Conservation (phyloP, 2,113 vertebrate species). For the Thymallus thymallus region DNA sequence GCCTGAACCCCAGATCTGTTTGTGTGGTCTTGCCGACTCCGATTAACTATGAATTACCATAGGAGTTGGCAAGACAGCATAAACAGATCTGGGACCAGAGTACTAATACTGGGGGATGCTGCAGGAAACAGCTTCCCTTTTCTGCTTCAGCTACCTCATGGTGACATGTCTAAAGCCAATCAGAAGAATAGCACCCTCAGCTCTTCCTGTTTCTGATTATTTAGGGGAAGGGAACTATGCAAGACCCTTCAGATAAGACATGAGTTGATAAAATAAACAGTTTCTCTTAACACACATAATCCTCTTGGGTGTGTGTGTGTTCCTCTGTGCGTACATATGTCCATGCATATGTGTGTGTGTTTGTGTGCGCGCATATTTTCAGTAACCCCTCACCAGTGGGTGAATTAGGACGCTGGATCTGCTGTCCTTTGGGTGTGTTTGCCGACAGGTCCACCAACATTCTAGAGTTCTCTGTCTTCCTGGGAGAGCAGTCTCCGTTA, state of each 20-base stretch:
- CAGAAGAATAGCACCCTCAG: conserved; percentile 6
- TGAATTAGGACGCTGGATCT: conserved; percentile 83
- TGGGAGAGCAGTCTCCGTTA: conserved; percentile 94
- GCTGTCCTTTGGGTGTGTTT: conserved; percentile 90
- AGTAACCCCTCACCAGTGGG: conserved; percentile 83
- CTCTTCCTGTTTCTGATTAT: conserved; percentile 8
- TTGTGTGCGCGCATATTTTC: conserved; percentile 8
- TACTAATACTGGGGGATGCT: background rate
- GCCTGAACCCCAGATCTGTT: too few relatives aligned
- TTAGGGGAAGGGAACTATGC: conserved; percentile 29
- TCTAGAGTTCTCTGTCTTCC: conserved; percentile 83
- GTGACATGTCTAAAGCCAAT: conserved; percentile 53
- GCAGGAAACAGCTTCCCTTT: conserved; percentile 44
- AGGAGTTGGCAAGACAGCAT: background rate
- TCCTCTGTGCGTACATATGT: background rate
- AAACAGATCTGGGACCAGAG: background rate
- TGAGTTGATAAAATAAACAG: background rate
- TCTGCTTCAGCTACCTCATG: conserved; percentile 56
- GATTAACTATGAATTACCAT: too few relatives aligned
- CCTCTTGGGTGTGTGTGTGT: background rate
- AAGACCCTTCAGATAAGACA: conserved; percentile 33
- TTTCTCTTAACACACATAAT: background rate
- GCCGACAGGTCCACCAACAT: conserved; percentile 90
- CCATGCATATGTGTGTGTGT: conserved; percentile 3
- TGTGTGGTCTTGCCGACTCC: too few relatives aligned